Evolutionary conservation across 2,113 vertebrate genomes (phyloP).

Genomic region (Crotalus horridus): DNA sequence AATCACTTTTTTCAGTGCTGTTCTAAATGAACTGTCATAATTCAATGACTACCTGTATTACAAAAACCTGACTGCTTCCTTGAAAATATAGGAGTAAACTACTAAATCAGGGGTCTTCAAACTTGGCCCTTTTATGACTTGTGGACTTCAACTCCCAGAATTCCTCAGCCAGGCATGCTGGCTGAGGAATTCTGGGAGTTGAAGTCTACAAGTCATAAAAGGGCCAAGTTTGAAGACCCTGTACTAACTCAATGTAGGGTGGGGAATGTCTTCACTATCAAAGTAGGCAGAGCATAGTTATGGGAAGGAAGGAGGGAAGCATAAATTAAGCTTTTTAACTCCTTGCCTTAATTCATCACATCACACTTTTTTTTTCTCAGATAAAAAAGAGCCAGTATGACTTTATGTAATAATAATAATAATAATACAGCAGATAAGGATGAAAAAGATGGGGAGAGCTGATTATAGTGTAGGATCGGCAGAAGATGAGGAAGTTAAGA

Average conservation of each 20-base stretch:
- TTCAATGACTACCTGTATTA: background rate
- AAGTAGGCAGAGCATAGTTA: background rate
- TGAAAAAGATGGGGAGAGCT: conserved; percentile 33
- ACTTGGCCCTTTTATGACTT: no score
- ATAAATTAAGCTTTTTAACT: conserved; percentile 14
- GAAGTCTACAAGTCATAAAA: no score
- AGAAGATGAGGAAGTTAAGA: conserved; percentile 16
- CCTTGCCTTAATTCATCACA: background rate
- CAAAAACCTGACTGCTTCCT: background rate
- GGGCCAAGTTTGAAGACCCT: no score
- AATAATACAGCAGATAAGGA: conserved; percentile 34
- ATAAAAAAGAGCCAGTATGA: background rate
- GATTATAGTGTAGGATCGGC: conserved; percentile 55
- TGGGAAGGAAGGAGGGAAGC: background rate
- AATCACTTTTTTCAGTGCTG: background rate
- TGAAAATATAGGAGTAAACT: background rate
- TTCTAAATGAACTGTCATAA: background rate
- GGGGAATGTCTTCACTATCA: background rate
- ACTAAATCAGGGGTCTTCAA: background rate
- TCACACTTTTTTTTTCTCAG: conserved; percentile 30
- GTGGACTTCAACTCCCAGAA: no score
- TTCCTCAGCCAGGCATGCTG: no score
- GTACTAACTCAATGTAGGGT: background rate
- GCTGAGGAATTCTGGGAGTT: no score
- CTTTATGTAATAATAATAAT: conserved; percentile 38